These are phyloP conservation scores for Oreochromis niloticus DNA, from an alignment of 2,113 vertebrate genomes.

Conservation along the genomic window DNA sequence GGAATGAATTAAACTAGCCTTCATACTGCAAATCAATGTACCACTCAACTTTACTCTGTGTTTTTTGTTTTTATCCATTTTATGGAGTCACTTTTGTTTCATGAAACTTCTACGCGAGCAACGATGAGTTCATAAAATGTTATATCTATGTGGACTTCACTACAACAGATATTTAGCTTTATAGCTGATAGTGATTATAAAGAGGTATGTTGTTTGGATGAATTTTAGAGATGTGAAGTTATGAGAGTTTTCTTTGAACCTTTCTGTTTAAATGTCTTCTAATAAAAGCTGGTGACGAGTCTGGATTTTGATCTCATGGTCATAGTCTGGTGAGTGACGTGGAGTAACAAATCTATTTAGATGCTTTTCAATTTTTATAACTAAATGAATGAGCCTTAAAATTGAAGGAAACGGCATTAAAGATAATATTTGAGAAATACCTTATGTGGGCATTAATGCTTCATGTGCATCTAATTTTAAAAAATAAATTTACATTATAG, in stretches of 20 bases:
- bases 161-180: conserved; percentile 60
- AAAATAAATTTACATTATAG: neutral
- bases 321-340: neutral
- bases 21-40: conserved; percentile 69
- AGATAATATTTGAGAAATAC: neutral
- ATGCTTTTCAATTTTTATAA: neutral
- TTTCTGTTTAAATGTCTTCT: conserved; percentile 52
- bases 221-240: conserved; percentile 22
- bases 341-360: neutral
- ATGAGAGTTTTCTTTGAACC: conserved; percentile 11
- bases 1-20: conserved; percentile 51
- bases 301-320: neutral
- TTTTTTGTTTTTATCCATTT: conserved; percentile 40
- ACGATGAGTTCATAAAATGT: conserved; percentile 41
- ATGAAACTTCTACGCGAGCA: conserved; percentile 38
- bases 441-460: neutral
- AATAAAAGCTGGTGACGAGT: conserved; percentile 55
- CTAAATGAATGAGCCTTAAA: neutral
- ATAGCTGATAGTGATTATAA: conserved; percentile 44
- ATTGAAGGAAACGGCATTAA: neutral
- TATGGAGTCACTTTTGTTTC: conserved; percentile 45
- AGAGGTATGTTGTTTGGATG: conserved; percentile 26
- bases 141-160: conserved; percentile 61
- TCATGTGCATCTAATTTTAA: neutral
- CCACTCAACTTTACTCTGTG: conserved; percentile 45